Base-by-base conservation (phyloP, 2,888 invertebrate genomes). In the Heliconius charithonia region DNA sequence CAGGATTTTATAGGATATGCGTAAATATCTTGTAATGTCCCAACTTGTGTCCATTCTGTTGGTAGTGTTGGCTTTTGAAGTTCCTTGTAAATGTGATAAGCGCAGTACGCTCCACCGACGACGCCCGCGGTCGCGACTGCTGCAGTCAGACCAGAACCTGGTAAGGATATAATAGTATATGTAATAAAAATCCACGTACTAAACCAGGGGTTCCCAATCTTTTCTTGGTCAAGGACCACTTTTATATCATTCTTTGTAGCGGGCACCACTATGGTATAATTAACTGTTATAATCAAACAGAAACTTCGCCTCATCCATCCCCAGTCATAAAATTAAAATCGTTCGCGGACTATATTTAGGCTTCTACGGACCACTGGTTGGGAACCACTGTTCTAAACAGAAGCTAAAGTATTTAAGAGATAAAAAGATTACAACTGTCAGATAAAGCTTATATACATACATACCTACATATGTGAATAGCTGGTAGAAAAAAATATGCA, bases 1-100 rank as follows among this genome's bases (percentile, higher is more conserved):
- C 96, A 95, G 0, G 96, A 96, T 87, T 96, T 96, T 22, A 96
- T 91, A 0, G 96, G 96, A 84, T 95, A 96, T 10, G 93, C 90
- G 79, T 95, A 90, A 7, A 96, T 85, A 69, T 95, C 92, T 82
- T 93, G 94, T 7, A 96, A 87, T 77, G 95, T 95, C 0, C 96
- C 96, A 37, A 96, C 95, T 85, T 94, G 92, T 63, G 91, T 92
- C 96, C 96, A 96, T 81, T 93, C 88, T 27, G 89, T 88, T 0
- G 96, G 96, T 22, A 95, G 80, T 79, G 85, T 89, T 2, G 80
- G 80, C 65, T 81, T 86, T 75, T 83, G 77, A 82, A 82, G 79
- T 19, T 88, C 83, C 79, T 88, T 87, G 80, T 89, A 91, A 13
- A 86, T 67, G 25, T 87, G 85, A 80, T 92, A 93, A 3, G 89